Evolutionary conservation across 1,140 invertebrate species (phyloP), one percentile per base, ranked within the genome.

Genomic region (Papilio glaucus): DNA sequence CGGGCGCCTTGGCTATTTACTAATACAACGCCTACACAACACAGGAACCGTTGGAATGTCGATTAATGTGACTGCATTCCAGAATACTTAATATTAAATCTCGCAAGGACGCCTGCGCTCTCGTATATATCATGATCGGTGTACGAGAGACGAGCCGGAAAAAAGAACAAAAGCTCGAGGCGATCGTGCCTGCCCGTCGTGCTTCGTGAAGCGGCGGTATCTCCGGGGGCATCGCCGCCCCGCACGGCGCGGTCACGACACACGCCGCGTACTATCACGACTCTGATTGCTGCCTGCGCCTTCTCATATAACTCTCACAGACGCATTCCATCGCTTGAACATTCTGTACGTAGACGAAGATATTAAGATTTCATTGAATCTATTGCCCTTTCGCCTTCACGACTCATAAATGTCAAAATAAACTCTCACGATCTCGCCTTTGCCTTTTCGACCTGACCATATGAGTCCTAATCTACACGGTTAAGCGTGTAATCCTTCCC

Each of bases 121-220:
- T 65, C 61, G 57, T 74, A 74, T 72, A 57, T 24, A 24, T 57
- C 10, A 37, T 18, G 18, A 65, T 18, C 29, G 10, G 33, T 18
- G 15, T 24, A 65, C 37, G 37, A 65, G 37, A 65, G n/a, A 18
- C 62, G 8, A 45, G 18, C 24, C 26, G 39, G 78, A 72, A 73
- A 78, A 81, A 77, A 77, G 42, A 78, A 81, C 78, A 83, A 79
- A 80, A 67, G 71, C 77, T 77, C 42, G 71, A 70, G 78, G 82
- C 82, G 79, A 83, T 89, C 89, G 88, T 91, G 88, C 77, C 71
- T 82, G 85, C 72, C 78, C 67, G 73, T 85, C 49, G 81, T 74
- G 76, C 77, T 80, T 90, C 90, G 90, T 92, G 90, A 91, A 85
- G 85, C 88, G 87, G 85, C 81, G 78, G 74, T 91, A 91, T 91